These are phyloP conservation scores for Panzeria rudis DNA, from an alignment of 2,888 invertebrate genomes.

Conservation along the genomic window DNA sequence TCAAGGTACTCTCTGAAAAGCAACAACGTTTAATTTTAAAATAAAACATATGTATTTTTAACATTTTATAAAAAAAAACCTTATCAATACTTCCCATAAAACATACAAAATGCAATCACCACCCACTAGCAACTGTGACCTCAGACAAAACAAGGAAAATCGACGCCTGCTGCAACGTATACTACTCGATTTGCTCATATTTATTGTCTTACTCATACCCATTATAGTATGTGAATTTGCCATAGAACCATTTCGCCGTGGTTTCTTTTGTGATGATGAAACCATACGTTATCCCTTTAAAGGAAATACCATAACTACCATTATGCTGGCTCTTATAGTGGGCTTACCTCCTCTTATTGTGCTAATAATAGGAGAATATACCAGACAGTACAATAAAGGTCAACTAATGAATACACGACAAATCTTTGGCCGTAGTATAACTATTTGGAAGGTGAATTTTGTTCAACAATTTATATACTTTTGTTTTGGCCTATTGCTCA, in stretches of 20 bases:
- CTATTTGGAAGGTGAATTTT: conserved; percentile 75
- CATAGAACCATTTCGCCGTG: conserved; percentile 77
- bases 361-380: conserved; percentile 76
- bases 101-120: conserved; percentile 45
- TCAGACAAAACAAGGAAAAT: conserved; percentile 43
- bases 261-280: conserved; percentile 80
- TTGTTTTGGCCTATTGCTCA: conserved; percentile 77
- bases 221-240: conserved; percentile 77
- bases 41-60: background rate
- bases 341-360: conserved; percentile 73
- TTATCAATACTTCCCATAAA: too few relatives aligned
- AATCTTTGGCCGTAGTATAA: conserved; percentile 73
- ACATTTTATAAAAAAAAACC: background rate
- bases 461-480: conserved; percentile 75
- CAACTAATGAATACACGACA: conserved; percentile 69
- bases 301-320: conserved; percentile 76
- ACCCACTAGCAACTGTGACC: background rate
- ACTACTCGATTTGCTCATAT: conserved; percentile 76
- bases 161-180: conserved; percentile 74
- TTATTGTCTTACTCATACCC: conserved; percentile 76
- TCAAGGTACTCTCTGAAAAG: background rate
- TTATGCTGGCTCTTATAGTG: conserved; percentile 75
- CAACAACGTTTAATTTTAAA: background rate
- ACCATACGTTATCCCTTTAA: conserved; percentile 78
- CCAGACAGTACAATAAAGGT: conserved; percentile 71